phyloP scores from a whole-genome alignment of 2,797 vertebrate genomes.

The Macropodus opercularis region DNA sequence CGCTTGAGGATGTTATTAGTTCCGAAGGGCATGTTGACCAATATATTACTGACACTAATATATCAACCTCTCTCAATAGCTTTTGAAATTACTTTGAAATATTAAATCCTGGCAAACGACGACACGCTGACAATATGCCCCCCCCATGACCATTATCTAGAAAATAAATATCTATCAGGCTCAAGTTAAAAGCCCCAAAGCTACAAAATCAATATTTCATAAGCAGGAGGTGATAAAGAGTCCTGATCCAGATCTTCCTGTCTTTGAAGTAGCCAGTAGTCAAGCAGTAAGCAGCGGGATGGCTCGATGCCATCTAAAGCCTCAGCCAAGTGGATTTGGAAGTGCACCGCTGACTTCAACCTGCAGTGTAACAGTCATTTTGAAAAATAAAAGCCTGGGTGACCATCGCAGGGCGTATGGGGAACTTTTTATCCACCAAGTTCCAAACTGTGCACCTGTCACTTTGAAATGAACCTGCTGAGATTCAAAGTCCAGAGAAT shows the following conservation, averaged over 20 bases:
- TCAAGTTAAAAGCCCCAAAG: slow-evolving; percentile 64
- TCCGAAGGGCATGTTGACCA: slow-evolving; percentile 53
- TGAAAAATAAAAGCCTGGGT: slow-evolving; percentile 47
- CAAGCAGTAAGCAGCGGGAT: slow-evolving; percentile 50
- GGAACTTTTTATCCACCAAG: slow-evolving; percentile 23
- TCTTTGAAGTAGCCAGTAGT: slow-evolving; percentile 55
- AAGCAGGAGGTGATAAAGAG: slow-evolving; percentile 67
- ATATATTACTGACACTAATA: slow-evolving; percentile 45
- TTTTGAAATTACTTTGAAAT: slow-evolving; percentile 56
- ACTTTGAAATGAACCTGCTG: slow-evolving; percentile 23
- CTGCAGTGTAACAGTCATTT: slow-evolving; percentile 32
- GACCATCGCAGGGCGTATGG: slow-evolving; percentile 19
- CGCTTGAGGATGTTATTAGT: slow-evolving; percentile 48
- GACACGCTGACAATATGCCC: slow-evolving; percentile 40
- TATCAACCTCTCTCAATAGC: slow-evolving; percentile 48
- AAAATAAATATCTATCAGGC: slow-evolving; percentile 69
- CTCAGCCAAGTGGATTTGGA: slow-evolving; percentile 58
- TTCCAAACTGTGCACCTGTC: slow-evolving; percentile 26
- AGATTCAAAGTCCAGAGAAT: slow-evolving; percentile 13
- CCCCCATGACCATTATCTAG: slow-evolving; percentile 20
- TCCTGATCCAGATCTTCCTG: slow-evolving; percentile 59
- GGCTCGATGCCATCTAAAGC: slow-evolving; percentile 54
- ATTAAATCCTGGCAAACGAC: slow-evolving; percentile 61
- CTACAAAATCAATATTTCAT: slow-evolving; percentile 73
- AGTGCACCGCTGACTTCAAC: slow-evolving; percentile 46